phyloP scores from a whole-genome alignment of 2,113 vertebrate genomes.

The Pachyramphus minor region DNA sequence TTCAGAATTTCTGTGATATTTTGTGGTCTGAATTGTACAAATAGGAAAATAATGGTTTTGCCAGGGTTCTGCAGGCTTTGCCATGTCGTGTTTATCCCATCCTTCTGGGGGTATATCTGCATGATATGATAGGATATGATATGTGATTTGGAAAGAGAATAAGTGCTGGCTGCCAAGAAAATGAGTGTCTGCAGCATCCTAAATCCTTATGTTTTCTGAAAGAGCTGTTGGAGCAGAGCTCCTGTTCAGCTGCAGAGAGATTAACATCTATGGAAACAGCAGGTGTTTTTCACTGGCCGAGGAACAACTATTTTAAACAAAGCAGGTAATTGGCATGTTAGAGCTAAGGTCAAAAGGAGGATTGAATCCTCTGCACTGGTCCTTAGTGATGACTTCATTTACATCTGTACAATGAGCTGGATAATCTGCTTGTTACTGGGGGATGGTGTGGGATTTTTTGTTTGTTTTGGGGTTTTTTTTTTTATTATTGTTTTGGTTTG shows the following conservation, averaged over 20 bases:
- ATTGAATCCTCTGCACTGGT: neutral
- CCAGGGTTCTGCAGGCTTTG: neutral
- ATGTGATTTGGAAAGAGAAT: neutral
- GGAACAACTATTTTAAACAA: neutral
- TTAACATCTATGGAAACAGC: neutral
- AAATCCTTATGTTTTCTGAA: neutral
- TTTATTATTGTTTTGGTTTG: no score
- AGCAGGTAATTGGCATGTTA: neutral
- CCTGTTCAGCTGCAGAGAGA: neutral
- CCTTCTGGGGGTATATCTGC: neutral
- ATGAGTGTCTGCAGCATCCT: neutral
- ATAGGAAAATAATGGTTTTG: neutral
- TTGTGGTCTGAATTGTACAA: neutral
- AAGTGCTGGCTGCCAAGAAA: neutral
- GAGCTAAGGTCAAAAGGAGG: neutral
- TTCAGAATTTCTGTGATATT: neutral
- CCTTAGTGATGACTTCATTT: neutral
- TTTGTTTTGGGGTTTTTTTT: neutral
- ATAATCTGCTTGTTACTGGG: neutral
- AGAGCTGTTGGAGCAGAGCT: neutral
- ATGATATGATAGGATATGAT: neutral
- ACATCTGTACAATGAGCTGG: neutral
- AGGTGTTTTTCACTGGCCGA: neutral
- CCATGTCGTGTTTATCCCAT: neutral
- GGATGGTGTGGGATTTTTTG: neutral